phyloP scores from a whole-genome alignment of 2,797 vertebrate species.

The Erpetoichthys calabaricus region DNA sequence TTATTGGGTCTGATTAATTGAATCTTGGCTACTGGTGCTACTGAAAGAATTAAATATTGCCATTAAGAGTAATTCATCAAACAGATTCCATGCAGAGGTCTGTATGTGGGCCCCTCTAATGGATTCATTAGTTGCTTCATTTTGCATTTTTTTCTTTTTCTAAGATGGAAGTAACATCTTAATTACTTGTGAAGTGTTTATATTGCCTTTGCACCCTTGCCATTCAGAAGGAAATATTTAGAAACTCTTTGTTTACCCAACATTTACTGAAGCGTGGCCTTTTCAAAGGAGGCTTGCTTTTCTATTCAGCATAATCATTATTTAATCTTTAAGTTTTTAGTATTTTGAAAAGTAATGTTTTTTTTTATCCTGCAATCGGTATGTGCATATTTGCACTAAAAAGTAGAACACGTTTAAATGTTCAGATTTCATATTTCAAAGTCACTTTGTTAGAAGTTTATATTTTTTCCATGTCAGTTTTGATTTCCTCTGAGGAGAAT shows the following conservation, averaged over 20 bases:
- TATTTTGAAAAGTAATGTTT: too few relatives aligned
- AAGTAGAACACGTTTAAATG: too few relatives aligned
- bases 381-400: too few relatives aligned
- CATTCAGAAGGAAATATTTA: neutral
- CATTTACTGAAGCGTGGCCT: too few relatives aligned
- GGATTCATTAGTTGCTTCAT: conserved; percentile 13
- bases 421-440: too few relatives aligned
- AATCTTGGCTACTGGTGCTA: conserved; percentile 9
- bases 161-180: neutral
- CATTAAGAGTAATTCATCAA: conserved; percentile 16
- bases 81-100: conserved; percentile 8
- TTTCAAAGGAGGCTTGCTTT: too few relatives aligned
- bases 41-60: conserved; percentile 3
- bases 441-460: too few relatives aligned
- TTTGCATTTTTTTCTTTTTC: neutral
- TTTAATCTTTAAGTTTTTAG: too few relatives aligned
- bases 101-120: conserved; percentile 8
- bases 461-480: too few relatives aligned
- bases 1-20: conserved; percentile 9
- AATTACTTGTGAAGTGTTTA: conserved; percentile 4
- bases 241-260: neutral
- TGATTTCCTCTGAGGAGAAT: too few relatives aligned
- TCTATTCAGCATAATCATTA: too few relatives aligned
- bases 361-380: too few relatives aligned
- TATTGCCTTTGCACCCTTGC: neutral